Base-by-base conservation (phyloP, 2,113 vertebrate species). In the Tympanuchus pallidicinctus region DNA sequence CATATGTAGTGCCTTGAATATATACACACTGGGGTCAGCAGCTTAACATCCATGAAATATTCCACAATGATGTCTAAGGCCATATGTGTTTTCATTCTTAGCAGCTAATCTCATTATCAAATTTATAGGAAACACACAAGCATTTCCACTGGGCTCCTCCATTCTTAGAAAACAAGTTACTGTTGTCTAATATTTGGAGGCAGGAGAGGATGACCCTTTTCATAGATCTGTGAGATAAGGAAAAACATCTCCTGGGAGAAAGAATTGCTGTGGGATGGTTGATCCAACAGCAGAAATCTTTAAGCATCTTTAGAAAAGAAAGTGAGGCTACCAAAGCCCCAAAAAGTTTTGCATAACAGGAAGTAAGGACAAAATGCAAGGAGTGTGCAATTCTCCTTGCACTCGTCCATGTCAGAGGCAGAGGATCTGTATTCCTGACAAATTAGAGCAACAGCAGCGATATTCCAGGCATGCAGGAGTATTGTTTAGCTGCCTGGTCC, bases 381-480 rank as follows among this genome's bases (percentile, higher is more conserved):
- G 34, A 52, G 32, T 19, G 7, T 56, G 11, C 45, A 38, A n/a
- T 48, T 65, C 52, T 82, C 7, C n/a, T 6, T 4, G 1, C 27
- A 11, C 11, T 60, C 2, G 16, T 16, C 63, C 47, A 11, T 1
- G 0, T 15, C 54, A 77, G 11, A 73, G 25, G 32, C 27, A 59
- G 66, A 87, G 43, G 7, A 81, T 12, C 1, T 2, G 9, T 60
- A n/a, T 50, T 40, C 13, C 24, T 43, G 38, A 42, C 1, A 14
- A 70, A 71, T 19, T 6, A 28, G 42, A 10, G 36, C 2, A 3
- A 27, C 1, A 65, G 25, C 22, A 80, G 45, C 32, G 9, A 24
- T 57, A 22, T 11, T 38, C 9, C 14, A 6, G 67, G 3, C 27
- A 38, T 0, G 0, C 15, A 18, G 43, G 14, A 20, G 17, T 4